phyloP scores from a whole-genome alignment of 2,888 invertebrate species.

The Cheilosia impressa region DNA sequence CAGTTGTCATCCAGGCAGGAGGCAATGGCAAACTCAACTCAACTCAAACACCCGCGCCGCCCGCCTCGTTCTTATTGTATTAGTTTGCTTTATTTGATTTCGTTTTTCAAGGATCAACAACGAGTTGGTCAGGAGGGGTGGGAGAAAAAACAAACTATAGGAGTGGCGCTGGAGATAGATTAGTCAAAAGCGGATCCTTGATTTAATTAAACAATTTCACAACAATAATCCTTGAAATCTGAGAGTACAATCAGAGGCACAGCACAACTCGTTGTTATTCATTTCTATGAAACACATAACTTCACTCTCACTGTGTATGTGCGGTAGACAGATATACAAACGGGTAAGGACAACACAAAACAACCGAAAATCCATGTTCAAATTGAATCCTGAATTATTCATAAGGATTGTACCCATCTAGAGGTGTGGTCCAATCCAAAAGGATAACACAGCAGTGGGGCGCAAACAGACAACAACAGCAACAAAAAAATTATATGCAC shows the following conservation, averaged over 20 bases:
- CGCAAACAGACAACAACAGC: conserved; percentile 16
- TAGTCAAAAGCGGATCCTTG: conserved; percentile 64
- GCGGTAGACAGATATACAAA: conserved; percentile 39
- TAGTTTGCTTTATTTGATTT: conserved; percentile 48
- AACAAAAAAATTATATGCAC: conserved; percentile 40
- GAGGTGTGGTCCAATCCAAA: conserved; percentile 67
- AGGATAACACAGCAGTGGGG: conserved; percentile 56
- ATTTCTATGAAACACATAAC: conserved; percentile 35
- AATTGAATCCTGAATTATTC: conserved; percentile 74
- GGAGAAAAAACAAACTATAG: not conserved
- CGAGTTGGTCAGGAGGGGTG: conserved; percentile 10
- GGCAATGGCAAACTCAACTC: too few relatives aligned
- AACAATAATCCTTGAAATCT: conserved; percentile 64
- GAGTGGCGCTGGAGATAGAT: conserved; percentile 48
- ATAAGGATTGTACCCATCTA: conserved; percentile 63
- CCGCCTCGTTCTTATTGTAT: conserved; percentile 47
- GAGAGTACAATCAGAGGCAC: conserved; percentile 36
- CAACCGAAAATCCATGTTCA: conserved; percentile 72
- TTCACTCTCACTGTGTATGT: conserved; percentile 27
- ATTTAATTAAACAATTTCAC: conserved; percentile 72
- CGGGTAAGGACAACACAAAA: conserved; percentile 56
- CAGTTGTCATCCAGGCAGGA: not conserved
- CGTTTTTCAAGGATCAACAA: conserved; percentile 54
- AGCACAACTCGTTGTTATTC: conserved; percentile 53
- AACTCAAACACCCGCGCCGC: not conserved